Evolutionary conservation across 1,140 invertebrate genomes (phyloP).

Genomic region (Pogonomyrmex californicus): DNA sequence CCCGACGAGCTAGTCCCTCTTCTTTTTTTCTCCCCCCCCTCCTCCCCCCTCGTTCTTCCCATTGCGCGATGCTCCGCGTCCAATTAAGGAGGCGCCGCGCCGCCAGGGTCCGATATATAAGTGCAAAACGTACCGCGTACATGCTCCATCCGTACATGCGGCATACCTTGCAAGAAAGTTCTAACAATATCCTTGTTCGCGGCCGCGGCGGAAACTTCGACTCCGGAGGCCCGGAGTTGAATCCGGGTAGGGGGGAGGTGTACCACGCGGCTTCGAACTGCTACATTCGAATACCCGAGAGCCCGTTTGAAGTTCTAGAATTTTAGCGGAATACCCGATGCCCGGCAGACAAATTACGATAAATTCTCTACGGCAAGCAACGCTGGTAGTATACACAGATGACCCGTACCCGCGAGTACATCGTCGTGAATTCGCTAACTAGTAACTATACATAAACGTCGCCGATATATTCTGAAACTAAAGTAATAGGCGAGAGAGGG

Average conservation of each 20-base stretch:
- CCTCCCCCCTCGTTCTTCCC: slow-evolving; percentile 35
- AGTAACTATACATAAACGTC: slow-evolving; percentile 21
- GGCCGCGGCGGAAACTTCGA: slow-evolving; percentile 68
- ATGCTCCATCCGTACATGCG: slow-evolving; percentile 48
- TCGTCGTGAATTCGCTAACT: slow-evolving; percentile 32
- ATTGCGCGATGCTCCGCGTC: slow-evolving; percentile 59
- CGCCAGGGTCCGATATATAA: slow-evolving; percentile 40
- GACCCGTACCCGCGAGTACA: slow-evolving; percentile 12
- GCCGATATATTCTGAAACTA: not conserved
- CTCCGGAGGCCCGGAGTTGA: slow-evolving; percentile 59
- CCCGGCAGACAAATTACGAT: slow-evolving; percentile 75
- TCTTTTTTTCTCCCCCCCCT: not conserved
- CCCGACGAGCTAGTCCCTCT: slow-evolving; percentile 18
- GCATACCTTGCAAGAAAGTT: slow-evolving; percentile 79
- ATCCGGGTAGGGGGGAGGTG: slow-evolving; percentile 46
- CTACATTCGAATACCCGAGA: slow-evolving; percentile 66
- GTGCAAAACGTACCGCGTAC: slow-evolving; percentile 58
- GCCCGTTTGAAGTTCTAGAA: slow-evolving; percentile 71
- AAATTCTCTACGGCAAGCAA: slow-evolving; percentile 68
- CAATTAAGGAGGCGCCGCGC: slow-evolving; percentile 70
- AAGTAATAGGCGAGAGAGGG: not conserved
- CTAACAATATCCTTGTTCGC: slow-evolving; percentile 77
- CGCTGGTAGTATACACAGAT: slow-evolving; percentile 40
- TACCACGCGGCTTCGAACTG: slow-evolving; percentile 67
- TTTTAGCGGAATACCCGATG: slow-evolving; percentile 72